Percentiles rank a stretch among this genome's conserved stretches.
Conservation (phyloP, 2,888 invertebrate genomes). For the Pheosia gnoma region DNA sequence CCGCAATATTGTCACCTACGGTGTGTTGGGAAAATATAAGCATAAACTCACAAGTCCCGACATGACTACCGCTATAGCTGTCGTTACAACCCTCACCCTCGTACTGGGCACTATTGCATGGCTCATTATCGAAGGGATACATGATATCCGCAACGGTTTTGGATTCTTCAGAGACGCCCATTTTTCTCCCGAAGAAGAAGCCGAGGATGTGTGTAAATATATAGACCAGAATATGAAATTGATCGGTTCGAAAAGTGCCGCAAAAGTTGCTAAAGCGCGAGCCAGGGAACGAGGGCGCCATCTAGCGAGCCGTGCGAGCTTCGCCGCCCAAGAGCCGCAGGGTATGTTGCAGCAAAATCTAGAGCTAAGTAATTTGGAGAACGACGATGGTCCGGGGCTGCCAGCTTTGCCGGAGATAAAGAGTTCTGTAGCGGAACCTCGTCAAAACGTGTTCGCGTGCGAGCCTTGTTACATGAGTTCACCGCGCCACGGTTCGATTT, state of each 20-base stretch:
- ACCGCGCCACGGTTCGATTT: constrained; percentile 57
- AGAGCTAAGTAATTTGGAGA: constrained; percentile 29
- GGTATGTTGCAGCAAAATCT: constrained; percentile 50
- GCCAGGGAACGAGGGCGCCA: constrained; percentile 58
- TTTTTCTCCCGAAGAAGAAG: constrained; percentile 66
- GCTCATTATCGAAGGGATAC: constrained; percentile 66
- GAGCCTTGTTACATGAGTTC: constrained; percentile 66
- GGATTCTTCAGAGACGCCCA: constrained; percentile 74
- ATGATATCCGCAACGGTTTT: constrained; percentile 68
- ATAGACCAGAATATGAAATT: constrained; percentile 65
- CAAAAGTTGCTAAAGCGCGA: constrained; percentile 60
- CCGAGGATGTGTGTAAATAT: constrained; percentile 66
- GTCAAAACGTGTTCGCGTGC: constrained; percentile 54
- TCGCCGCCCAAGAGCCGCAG: constrained; percentile 64
- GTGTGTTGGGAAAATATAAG: constrained; percentile 65
- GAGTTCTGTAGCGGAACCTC: constrained; percentile 34
- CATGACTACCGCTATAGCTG: constrained; percentile 59
- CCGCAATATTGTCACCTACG: constrained; percentile 71
- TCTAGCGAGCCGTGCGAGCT: constrained; percentile 52
- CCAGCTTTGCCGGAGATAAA: constrained; percentile 59
- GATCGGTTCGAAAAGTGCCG: constrained; percentile 54
- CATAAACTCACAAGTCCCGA: constrained; percentile 61
- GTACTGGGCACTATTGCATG: constrained; percentile 63
- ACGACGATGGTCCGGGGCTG: constrained; percentile 43
- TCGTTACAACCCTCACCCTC: constrained; percentile 62